Evolutionary conservation across 1,140 invertebrate species (phyloP).

Genomic region (Anastrepha obliqua): DNA sequence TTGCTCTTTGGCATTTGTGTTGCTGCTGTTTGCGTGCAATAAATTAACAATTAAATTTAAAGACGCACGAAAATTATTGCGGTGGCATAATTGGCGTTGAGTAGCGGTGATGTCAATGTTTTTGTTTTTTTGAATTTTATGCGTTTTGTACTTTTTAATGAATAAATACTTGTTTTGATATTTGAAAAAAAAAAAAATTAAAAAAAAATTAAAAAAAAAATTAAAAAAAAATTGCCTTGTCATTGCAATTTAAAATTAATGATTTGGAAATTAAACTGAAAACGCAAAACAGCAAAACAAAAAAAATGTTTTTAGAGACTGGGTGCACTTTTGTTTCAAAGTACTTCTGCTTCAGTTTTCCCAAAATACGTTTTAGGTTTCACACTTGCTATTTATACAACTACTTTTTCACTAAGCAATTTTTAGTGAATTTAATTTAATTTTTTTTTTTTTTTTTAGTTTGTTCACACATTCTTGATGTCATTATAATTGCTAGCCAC

Average conservation of each 20-base stretch:
- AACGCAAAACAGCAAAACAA: too few relatives aligned
- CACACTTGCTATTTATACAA: not conserved
- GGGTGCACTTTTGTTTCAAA: not conserved
- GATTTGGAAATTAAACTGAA: too few relatives aligned
- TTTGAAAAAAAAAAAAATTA: too few relatives aligned
- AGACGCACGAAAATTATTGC: slow-evolving; percentile 32
- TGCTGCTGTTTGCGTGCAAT: slow-evolving; percentile 23
- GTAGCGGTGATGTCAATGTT: not conserved
- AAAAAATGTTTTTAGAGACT: too few relatives aligned
- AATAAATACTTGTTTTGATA: not conserved
- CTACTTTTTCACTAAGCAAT: too few relatives aligned
- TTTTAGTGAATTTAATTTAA: not conserved
- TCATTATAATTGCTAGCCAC: slow-evolving; percentile 27
- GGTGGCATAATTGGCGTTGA: slow-evolving; percentile 15
- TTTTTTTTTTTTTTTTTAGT: not conserved
- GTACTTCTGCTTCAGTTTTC: not conserved
- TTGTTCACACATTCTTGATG: slow-evolving; percentile 21
- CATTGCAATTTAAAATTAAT: too few relatives aligned
- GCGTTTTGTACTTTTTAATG: not conserved
- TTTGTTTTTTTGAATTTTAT: not conserved
- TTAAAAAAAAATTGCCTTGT: too few relatives aligned
- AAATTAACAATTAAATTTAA: slow-evolving; percentile 41
- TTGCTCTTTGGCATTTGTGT: not conserved
- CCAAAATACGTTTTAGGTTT: not conserved
- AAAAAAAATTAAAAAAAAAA: too few relatives aligned